Conservation (phyloP, 2,888 invertebrate species). For the Epicampocera succincta region DNA sequence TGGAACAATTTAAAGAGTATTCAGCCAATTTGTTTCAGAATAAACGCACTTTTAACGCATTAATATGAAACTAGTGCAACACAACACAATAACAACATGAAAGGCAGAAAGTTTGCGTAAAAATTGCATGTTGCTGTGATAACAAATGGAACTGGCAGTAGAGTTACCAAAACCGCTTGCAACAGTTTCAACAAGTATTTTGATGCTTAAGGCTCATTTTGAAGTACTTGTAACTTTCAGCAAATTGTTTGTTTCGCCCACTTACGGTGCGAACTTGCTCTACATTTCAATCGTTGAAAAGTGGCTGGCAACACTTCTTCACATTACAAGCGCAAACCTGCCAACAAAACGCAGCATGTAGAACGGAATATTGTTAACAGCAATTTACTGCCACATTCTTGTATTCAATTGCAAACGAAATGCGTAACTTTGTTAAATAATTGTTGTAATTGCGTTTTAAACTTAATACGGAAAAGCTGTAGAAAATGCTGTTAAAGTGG, state of each 20-base stretch:
- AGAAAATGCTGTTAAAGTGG: not conserved
- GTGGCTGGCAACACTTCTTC: not conserved
- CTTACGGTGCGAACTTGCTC: not conserved
- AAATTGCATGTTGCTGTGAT: conserved; percentile 36
- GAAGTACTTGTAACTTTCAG: not conserved
- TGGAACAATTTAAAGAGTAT: conserved; percentile 3
- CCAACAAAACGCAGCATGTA: conserved; percentile 55
- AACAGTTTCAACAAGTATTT: too few relatives aligned
- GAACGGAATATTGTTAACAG: conserved; percentile 46
- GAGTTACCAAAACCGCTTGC: conserved; percentile 21
- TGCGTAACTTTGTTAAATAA: conserved; percentile 51
- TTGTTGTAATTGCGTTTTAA: conserved; percentile 40
- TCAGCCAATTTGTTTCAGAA: conserved; percentile 48
- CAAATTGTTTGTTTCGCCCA: not conserved
- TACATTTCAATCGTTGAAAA: not conserved
- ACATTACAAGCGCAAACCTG: conserved; percentile 38
- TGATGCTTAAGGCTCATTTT: too few relatives aligned
- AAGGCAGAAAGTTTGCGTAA: conserved; percentile 20
- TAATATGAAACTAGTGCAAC: conserved; percentile 60
- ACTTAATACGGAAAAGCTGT: not conserved
- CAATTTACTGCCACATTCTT: conserved; percentile 52
- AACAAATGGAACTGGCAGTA: not conserved
- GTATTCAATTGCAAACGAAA: conserved; percentile 39
- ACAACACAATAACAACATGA: not conserved
- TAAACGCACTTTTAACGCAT: conserved; percentile 64